These are phyloP conservation scores for Peromyscus californicus DNA, from an alignment of 2,113 vertebrate species.

Conservation along the genomic window DNA sequence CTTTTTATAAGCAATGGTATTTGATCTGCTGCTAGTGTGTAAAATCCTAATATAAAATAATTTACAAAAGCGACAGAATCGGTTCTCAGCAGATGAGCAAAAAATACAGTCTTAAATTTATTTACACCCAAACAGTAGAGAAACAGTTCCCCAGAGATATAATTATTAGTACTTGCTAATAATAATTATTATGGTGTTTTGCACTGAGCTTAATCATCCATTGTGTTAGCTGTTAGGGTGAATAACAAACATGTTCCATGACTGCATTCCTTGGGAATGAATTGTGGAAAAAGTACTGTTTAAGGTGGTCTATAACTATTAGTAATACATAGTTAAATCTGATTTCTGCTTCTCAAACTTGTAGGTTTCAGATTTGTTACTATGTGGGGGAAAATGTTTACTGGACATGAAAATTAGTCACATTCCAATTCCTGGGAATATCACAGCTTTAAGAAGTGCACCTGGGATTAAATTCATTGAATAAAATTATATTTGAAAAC, in stretches of 20 bases:
- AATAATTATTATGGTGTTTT: not conserved
- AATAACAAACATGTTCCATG: constrained; percentile 1
- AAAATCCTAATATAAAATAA: constrained; percentile 77
- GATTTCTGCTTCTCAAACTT: constrained; percentile 29
- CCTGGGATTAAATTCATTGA: not conserved
- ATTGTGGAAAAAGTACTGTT: constrained; percentile 31
- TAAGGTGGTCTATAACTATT: constrained; percentile 46
- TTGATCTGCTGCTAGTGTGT: constrained; percentile 55
- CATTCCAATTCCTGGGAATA: not conserved
- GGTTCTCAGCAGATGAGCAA: constrained; percentile 45
- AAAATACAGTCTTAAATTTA: constrained; percentile 1
- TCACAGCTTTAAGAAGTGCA: not conserved
- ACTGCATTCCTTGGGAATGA: not conserved
- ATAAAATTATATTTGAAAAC: not conserved
- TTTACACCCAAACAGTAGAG: constrained; percentile 32
- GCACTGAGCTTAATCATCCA: not conserved
- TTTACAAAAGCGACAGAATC: constrained; percentile 53
- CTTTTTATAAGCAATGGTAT: constrained; percentile 68
- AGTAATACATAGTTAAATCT: constrained; percentile 46
- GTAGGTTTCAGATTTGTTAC: not conserved
- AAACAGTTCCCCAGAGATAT: not conserved
- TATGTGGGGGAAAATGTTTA: not conserved
- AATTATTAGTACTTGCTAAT: not conserved
- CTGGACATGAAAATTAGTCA: constrained; percentile 23
- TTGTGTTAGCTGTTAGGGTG: not conserved